A percentile compares a stretch with the other conserved stretches of the same genome.
phyloP scores from a whole-genome alignment of 2,113 vertebrate genomes.

The Tetrao urogallus region DNA sequence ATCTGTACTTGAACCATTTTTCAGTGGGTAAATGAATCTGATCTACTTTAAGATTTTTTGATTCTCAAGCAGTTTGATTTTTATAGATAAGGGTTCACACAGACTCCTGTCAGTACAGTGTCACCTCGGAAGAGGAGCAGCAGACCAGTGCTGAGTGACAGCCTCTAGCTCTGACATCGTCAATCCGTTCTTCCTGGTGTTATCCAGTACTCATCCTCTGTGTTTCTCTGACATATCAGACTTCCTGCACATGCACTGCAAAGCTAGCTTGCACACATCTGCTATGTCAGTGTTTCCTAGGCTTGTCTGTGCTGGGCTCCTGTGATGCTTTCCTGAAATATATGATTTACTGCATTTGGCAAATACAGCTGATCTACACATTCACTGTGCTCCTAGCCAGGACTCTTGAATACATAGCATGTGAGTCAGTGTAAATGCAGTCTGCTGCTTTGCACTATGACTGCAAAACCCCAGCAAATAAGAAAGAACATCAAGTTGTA shows the following conservation, averaged over 20 bases:
- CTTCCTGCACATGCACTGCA: neutral
- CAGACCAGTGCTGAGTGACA: slow-evolving; percentile 15
- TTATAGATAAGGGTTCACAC: neutral
- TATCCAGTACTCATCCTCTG: neutral
- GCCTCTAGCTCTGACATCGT: neutral
- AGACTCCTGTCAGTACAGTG: neutral
- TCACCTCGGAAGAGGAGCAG: neutral
- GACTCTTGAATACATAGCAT: neutral
- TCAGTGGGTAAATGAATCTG: neutral
- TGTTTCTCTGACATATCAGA: neutral
- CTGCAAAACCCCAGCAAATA: neutral
- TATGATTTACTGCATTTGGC: neutral
- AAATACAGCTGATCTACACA: neutral
- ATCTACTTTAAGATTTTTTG: neutral
- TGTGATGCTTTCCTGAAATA: neutral
- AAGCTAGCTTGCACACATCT: neutral
- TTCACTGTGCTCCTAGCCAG: neutral
- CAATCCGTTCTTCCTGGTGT: neutral
- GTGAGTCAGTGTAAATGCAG: neutral
- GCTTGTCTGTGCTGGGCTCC: neutral
- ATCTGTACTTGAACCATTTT: neutral
- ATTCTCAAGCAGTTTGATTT: neutral
- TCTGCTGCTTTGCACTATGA: neutral
- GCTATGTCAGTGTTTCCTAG: neutral
- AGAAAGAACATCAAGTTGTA: neutral